Evolutionary conservation across 2,888 invertebrate species (phyloP).

Genomic region (Chirona hameri): DNA sequence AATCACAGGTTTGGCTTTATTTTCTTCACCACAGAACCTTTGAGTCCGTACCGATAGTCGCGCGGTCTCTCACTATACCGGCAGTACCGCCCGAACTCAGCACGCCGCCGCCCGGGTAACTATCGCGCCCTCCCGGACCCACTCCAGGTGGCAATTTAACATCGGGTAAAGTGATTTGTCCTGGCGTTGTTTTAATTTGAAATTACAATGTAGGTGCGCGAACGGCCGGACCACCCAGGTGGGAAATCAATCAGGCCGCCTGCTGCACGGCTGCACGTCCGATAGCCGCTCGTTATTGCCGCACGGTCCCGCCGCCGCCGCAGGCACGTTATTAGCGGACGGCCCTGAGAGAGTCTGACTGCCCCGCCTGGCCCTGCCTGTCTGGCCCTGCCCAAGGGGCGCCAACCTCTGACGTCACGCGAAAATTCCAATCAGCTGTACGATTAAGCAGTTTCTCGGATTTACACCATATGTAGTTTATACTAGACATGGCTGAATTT

Average conservation of each 20-base stretch:
- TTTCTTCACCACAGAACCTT: conserved; percentile 23
- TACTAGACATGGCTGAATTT: too few relatives aligned
- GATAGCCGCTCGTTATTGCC: background rate
- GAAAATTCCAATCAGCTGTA: too few relatives aligned
- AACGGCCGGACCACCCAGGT: conserved; percentile 3
- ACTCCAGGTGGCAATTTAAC: conserved; percentile 25
- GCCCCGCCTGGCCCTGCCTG: too few relatives aligned
- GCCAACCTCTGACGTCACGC: too few relatives aligned
- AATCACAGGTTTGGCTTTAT: conserved; percentile 24
- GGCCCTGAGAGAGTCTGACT: background rate
- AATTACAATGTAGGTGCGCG: conserved; percentile 22
- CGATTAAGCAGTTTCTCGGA: too few relatives aligned
- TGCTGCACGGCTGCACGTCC: background rate
- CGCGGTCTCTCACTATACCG: background rate
- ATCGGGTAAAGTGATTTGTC: conserved; percentile 23
- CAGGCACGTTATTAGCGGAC: background rate
- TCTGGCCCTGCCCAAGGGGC: too few relatives aligned
- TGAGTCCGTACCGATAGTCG: background rate
- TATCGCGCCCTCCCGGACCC: background rate
- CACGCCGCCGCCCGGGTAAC: background rate
- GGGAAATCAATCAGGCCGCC: background rate
- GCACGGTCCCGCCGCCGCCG: too few relatives aligned
- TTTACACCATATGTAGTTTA: too few relatives aligned
- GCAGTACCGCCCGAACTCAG: background rate
- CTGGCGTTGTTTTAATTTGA: conserved; percentile 28